Evolutionary conservation across 2,888 invertebrate genomes (phyloP).

Genomic region (Himalopsyche kuldschensis): DNA sequence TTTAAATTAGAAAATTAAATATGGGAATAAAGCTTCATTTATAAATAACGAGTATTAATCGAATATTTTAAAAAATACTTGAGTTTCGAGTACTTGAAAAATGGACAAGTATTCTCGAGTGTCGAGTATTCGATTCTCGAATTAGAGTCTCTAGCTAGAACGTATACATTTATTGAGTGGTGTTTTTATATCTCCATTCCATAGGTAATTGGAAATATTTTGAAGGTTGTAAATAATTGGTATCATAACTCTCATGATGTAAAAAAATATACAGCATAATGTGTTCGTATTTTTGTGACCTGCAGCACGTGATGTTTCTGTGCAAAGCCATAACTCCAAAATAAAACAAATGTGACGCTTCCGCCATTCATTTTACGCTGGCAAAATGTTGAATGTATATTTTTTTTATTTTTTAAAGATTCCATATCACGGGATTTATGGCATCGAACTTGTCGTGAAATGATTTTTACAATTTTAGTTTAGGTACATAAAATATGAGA

Average conservation of each 20-base stretch:
- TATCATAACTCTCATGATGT: neutral
- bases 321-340: neutral
- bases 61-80: no score
- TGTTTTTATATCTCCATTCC: neutral
- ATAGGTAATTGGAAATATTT: neutral
- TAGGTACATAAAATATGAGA: neutral
- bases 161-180: neutral
- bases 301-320: slow-evolving; percentile 2
- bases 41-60: no score
- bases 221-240: neutral
- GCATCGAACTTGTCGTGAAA: neutral
- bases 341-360: neutral
- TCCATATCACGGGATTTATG: neutral
- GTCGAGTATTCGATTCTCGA: no score
- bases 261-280: neutral
- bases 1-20: no score
- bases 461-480: neutral
- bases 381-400: neutral
- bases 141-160: no score
- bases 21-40: no score
- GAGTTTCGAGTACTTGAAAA: no score
- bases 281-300: neutral
- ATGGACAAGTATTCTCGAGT: no score
- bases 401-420: neutral
- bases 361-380: neutral